These are phyloP conservation scores for Tetragonula carbonaria DNA, from an alignment of 2,888 invertebrate species.

Conservation along the genomic window DNA sequence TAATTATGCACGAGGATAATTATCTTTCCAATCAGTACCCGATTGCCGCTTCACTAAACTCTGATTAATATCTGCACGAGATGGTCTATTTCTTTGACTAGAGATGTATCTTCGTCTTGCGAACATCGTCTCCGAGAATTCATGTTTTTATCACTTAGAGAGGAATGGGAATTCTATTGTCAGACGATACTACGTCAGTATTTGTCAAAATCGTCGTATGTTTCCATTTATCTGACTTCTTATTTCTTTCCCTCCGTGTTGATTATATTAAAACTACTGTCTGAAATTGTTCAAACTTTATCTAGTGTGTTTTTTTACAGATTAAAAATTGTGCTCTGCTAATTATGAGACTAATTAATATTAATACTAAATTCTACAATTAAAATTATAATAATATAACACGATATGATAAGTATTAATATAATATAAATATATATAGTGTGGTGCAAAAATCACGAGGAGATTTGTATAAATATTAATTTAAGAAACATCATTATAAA, in stretches of 20 bases:
- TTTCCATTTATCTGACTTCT: neutral
- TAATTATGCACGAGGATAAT: neutral
- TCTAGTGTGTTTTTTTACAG: too few species aligned
- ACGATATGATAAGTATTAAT: too few species aligned
- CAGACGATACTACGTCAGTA: neutral
- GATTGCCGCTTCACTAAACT: conserved; percentile 40
- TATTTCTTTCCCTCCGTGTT: neutral
- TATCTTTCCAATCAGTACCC: conserved; percentile 44
- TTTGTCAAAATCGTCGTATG: neutral
- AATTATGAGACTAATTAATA: too few species aligned
- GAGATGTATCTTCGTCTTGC: neutral
- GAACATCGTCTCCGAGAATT: neutral
- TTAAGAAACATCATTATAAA: too few species aligned
- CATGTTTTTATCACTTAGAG: conserved; percentile 2
- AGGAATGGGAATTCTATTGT: neutral
- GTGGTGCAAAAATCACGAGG: too few species aligned
- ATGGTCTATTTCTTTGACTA: neutral
- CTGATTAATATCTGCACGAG: conserved; percentile 43
- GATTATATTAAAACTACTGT: too few species aligned
- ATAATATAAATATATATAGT: too few species aligned
- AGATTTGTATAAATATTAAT: too few species aligned
- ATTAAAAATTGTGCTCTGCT: too few species aligned
- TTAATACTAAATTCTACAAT: too few species aligned
- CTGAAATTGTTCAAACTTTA: too few species aligned
- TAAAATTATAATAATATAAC: too few species aligned